Evolutionary conservation across 2,113 vertebrate genomes (phyloP).

Genomic region (Coturnix japonica): DNA sequence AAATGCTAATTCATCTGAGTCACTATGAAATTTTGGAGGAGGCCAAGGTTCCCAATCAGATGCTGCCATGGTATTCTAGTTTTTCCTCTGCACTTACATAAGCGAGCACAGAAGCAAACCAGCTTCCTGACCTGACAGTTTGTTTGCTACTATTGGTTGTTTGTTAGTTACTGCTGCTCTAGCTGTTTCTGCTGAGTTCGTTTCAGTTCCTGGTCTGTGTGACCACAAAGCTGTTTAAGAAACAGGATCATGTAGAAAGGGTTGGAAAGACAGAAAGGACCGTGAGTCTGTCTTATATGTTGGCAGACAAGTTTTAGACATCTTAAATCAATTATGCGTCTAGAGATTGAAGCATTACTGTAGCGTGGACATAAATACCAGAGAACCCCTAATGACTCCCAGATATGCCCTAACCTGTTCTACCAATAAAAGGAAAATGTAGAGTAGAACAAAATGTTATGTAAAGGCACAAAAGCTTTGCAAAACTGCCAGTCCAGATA

Average conservation of each 20-base stretch:
- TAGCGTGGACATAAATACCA: not conserved
- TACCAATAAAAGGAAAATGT: not conserved
- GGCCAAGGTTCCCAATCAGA: not conserved
- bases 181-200: not conserved
- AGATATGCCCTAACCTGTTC: not conserved
- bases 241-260: not conserved
- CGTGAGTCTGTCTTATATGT: not conserved
- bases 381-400: not conserved
- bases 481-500: not conserved
- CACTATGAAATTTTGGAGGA: not conserved
- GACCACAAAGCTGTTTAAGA: not conserved
- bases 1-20: not conserved
- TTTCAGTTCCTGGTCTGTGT: not conserved
- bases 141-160: not conserved
- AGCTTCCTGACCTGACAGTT: not conserved
- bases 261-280: not conserved
- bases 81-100: not conserved
- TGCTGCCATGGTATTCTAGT: too few relatives aligned
- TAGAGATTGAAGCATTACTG: not conserved
- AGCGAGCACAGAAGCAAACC: not conserved
- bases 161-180: not conserved
- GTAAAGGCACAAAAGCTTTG: not conserved
- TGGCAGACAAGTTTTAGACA: not conserved
- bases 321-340: not conserved
- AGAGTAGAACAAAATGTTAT: not conserved